Base-by-base conservation (phyloP, 1,140 invertebrate species). In the Phymastichus coffea region DNA sequence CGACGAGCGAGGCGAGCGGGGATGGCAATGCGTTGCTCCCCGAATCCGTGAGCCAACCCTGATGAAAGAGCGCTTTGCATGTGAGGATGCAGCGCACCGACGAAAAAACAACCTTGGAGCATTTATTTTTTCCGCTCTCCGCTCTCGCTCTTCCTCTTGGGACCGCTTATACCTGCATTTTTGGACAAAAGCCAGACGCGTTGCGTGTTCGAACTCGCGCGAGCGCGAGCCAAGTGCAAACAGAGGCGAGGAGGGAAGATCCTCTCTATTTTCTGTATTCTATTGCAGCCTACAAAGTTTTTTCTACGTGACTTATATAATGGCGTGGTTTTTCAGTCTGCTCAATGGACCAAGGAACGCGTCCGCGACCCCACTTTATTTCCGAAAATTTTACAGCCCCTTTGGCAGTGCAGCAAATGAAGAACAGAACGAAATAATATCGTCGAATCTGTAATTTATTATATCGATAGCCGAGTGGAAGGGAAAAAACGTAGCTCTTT, bases 181-280 rank as follows among this genome's bases (percentile, higher is more conserved):
- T 19, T 30, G 37, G 23, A 57, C 43, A 61, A 57, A 61, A 55
- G 41, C 3, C 19, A 19, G 35, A 51, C 12, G 47, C 53, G 26
- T 49, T 55, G 44, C 58, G 58, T 49, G 58, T 55, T 55, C 43
- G 19, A 41, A 61, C 58, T 55, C 48, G 58, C 51, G 22, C 44
- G 9, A 30, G 15, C 15, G 37, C 15, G 28, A 17, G 20, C 41
- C 37, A 43, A 54, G 37, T 43, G 51, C 38, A 19, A 33, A 14
- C 23, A 4, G 10, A 30, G 20, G 38, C 33, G 30, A 23, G 38
- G 46, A 19, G 12, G 25, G 46, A 19, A 6, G 7, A 20, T 17
- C 25, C 4, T 25, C 26, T 49, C 26, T 15, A 6, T 40, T 33
- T 51, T 37, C 4, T 4, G 38, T 3, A 41, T 51, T 51, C 33